Evolutionary conservation across 1,140 invertebrate genomes (phyloP).

Genomic region (Trichonephila clavata): DNA sequence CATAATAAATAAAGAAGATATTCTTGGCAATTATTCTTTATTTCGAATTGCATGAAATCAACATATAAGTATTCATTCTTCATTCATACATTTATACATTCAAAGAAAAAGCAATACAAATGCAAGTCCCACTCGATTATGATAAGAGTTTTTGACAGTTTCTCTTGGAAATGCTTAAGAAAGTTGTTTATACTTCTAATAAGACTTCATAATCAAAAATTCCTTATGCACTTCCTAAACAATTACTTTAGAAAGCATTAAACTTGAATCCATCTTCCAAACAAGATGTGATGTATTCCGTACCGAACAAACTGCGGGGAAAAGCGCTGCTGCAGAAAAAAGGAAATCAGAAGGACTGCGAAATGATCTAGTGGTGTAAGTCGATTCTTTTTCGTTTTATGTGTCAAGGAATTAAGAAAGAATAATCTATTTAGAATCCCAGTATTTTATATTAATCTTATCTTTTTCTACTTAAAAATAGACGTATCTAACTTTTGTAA

Average conservation of each 20-base stretch:
- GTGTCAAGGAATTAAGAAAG: no score
- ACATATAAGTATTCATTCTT: conserved; percentile 3
- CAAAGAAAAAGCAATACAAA: conserved; percentile 11
- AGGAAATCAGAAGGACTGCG: no score
- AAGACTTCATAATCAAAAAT: background rate
- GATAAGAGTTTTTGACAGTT: background rate
- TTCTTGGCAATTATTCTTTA: conserved; percentile 13
- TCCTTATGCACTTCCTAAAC: conserved; percentile 2
- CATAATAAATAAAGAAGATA: background rate
- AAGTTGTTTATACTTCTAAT: background rate
- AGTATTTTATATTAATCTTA: no score
- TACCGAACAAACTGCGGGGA: no score
- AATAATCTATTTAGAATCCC: no score
- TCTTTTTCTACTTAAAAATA: no score
- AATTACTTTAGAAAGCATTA: background rate
- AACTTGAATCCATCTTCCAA: no score
- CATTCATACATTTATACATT: conserved; percentile 26
- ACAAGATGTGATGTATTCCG: no score
- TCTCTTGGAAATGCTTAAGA: conserved; percentile 1
- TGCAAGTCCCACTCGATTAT: background rate
- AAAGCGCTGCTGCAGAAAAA: no score
- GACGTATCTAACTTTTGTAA: no score
- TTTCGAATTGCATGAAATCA: conserved; percentile 18
- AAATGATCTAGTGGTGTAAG: no score
- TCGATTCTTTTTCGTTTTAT: no score